Percentiles rank a stretch among this genome's conserved stretches.
These are phyloP conservation scores for Diorhabda elongata DNA, from an alignment of 1,140 invertebrate genomes.

Conservation along the genomic window DNA sequence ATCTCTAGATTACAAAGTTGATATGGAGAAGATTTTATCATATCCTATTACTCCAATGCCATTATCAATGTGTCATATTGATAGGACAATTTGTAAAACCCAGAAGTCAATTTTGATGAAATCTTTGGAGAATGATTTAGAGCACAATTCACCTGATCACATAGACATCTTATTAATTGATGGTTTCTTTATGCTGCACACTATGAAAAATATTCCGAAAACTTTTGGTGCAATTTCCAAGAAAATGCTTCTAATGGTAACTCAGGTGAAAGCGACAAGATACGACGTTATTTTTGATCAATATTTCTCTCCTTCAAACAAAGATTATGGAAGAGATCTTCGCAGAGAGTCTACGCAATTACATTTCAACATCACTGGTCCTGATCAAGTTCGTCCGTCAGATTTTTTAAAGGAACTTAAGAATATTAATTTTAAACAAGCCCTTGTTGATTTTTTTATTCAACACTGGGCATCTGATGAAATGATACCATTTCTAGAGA, in stretches of 20 bases:
- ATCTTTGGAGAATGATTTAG: conserved; percentile 30
- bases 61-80: conserved; percentile 20
- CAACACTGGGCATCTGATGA: too few species aligned
- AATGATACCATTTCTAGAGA: too few species aligned
- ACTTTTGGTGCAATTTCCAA: conserved; percentile 40
- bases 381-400: neutral
- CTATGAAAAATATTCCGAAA: conserved; percentile 37
- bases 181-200: conserved; percentile 35
- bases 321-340: conserved; percentile 30
- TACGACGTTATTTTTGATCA: conserved; percentile 30
- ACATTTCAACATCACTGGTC: conserved; percentile 15
- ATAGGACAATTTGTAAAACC: conserved; percentile 18
- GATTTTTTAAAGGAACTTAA: too few species aligned
- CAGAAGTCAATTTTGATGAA: conserved; percentile 34
- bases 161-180: conserved; percentile 26
- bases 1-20: conserved; percentile 20
- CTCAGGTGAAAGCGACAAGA: conserved; percentile 26
- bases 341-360: conserved; percentile 15
- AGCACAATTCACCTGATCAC: conserved; percentile 22
- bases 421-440: too few species aligned
- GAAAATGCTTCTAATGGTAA: conserved; percentile 35
- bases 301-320: conserved; percentile 32
- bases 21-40: conserved; percentile 18
- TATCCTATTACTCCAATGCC: conserved; percentile 21
- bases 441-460: too few species aligned